Conservation (phyloP, 2,888 invertebrate genomes). For the Anoplius nigerrimus region DNA sequence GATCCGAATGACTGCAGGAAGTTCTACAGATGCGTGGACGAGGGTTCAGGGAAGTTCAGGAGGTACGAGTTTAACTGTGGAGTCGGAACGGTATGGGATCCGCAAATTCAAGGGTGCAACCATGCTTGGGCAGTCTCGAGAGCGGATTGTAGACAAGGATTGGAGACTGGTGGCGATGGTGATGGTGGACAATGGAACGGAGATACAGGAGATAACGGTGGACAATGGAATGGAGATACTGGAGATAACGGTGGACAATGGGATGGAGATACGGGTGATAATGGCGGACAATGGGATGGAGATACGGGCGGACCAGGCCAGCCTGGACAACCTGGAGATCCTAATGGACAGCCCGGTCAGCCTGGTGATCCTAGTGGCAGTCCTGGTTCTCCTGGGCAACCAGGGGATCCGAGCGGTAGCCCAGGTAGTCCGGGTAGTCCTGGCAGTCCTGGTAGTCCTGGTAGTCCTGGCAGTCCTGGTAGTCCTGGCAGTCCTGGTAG, state of each 20-base stretch:
- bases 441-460: constrained; percentile 36
- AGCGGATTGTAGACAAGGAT: constrained; percentile 39
- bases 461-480: too few relatives aligned
- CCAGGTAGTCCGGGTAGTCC: constrained; percentile 26
- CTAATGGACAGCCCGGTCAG: constrained; percentile 50
- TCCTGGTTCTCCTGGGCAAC: constrained; percentile 30
- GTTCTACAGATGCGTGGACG: constrained; percentile 74
- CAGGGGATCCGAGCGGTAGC: constrained; percentile 30
- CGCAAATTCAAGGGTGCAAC: constrained; percentile 78
- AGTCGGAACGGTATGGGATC: constrained; percentile 79
- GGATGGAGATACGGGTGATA: constrained; percentile 42
- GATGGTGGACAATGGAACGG: constrained; percentile 54
- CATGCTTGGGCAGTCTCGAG: constrained; percentile 74
- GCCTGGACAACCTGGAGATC: constrained; percentile 43
- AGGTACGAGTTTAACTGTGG: constrained; percentile 78
- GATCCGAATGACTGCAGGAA: constrained; percentile 72
- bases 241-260: constrained; percentile 51
- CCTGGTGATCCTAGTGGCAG: constrained; percentile 30
- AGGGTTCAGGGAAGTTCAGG: constrained; percentile 72
- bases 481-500: too few relatives aligned
- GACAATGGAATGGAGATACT: constrained; percentile 49
- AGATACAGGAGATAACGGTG: constrained; percentile 35
- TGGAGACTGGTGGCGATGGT: constrained; percentile 8
- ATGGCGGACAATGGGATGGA: constrained; percentile 43
- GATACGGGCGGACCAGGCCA: constrained; percentile 42